Conservation (phyloP, 2,113 vertebrate species). For the Protobothrops mucrosquamatus region DNA sequence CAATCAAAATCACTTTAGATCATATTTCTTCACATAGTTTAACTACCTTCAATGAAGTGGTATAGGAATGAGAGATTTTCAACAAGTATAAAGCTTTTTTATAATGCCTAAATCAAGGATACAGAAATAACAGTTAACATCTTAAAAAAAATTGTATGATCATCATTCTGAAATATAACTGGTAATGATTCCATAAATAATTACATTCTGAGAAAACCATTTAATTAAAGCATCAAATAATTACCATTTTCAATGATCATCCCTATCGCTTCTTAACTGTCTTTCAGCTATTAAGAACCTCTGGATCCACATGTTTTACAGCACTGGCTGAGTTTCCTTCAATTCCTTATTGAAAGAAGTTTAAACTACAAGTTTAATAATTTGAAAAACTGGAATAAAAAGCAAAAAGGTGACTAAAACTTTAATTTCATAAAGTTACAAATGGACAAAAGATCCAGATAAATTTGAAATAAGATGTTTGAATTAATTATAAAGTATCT, state of each 20-base stretch:
- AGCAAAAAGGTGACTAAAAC: neutral
- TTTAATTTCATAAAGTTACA: neutral
- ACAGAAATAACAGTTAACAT: neutral
- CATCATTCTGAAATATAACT: neutral
- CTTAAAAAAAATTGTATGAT: neutral
- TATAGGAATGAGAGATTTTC: neutral
- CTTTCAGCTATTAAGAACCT: neutral
- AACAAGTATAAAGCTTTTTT: neutral
- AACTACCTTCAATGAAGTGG: neutral
- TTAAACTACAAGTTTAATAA: neutral
- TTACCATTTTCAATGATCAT: neutral
- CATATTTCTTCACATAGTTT: conserved; percentile 13
- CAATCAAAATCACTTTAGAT: conserved; percentile 22
- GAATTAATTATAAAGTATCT: neutral
- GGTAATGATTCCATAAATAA: neutral
- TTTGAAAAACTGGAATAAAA: neutral
- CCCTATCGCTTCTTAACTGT: neutral
- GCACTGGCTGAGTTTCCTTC: neutral
- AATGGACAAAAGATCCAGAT: neutral
- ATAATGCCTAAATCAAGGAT: neutral
- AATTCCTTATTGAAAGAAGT: neutral
- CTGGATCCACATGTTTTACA: neutral
- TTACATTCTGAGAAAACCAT: neutral
- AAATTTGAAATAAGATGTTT: neutral
- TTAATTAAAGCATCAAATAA: neutral